phyloP scores from a whole-genome alignment of 2,797 vertebrate genomes.

The Cetoscarus ocellatus region DNA sequence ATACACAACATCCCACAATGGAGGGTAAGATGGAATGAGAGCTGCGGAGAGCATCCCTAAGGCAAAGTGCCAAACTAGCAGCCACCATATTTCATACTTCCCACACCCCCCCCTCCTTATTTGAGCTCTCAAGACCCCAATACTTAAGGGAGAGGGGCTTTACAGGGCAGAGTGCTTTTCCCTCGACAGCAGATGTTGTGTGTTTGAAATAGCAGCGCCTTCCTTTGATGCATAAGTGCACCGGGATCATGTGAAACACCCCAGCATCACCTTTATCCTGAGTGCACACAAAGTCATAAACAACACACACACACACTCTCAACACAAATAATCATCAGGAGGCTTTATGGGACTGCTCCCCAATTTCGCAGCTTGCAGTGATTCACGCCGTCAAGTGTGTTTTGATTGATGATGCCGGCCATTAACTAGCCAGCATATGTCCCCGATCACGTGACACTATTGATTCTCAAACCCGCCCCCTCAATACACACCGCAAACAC shows the following conservation, averaged over 20 bases:
- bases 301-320: background rate
- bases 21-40: conserved; percentile 70
- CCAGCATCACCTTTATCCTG: conserved; percentile 3
- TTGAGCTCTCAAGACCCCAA: conserved; percentile 46
- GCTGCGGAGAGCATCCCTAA: conserved; percentile 73
- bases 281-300: background rate
- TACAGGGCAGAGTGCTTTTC: conserved; percentile 47
- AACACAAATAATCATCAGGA: background rate
- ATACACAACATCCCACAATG: conserved; percentile 72
- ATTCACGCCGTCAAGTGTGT: conserved; percentile 67
- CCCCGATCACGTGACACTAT: conserved; percentile 66
- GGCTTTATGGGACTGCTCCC: conserved; percentile 18
- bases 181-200: conserved; percentile 57
- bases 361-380: conserved; percentile 33
- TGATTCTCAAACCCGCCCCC: conserved; percentile 59
- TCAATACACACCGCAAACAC: background rate
- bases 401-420: conserved; percentile 77
- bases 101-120: conserved; percentile 31
- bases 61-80: conserved; percentile 67
- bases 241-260: conserved; percentile 22
- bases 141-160: conserved; percentile 43
- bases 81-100: conserved; percentile 59
- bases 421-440: conserved; percentile 64
- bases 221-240: conserved; percentile 51
- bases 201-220: conserved; percentile 44